Evolutionary conservation across 1,140 invertebrate genomes (phyloP).

Genomic region (Zaprionus ornatus): DNA sequence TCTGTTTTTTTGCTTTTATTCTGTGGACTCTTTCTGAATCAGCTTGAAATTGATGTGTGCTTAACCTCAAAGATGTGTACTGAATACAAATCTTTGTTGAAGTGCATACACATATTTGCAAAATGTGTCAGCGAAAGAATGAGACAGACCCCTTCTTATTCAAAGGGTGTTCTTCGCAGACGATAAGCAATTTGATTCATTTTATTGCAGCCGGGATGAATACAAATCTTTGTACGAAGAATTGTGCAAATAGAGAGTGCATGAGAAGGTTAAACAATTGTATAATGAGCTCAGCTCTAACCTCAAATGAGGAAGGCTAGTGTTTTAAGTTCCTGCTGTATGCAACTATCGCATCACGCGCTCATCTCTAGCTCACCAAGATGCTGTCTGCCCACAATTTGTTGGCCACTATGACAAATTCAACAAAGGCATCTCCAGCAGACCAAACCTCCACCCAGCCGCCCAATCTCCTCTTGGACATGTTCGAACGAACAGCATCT

Average conservation of each 20-base stretch:
- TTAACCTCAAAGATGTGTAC: constrained; percentile 2
- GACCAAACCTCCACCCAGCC: constrained; percentile 7
- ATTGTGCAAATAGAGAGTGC: not conserved
- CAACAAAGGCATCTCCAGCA: constrained; percentile 32
- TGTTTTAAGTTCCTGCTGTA: not conserved
- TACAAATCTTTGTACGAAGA: not conserved
- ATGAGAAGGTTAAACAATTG: not conserved
- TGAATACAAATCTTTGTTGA: constrained; percentile 1
- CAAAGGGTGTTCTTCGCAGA: not conserved
- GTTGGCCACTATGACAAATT: constrained; percentile 53
- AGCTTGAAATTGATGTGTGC: not conserved
- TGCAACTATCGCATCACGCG: constrained; percentile 20
- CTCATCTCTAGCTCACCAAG: constrained; percentile 6
- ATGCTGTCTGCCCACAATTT: constrained; percentile 52
- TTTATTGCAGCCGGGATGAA: not conserved
- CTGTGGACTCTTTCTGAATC: not conserved
- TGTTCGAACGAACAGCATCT: not conserved
- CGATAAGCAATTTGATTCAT: not conserved
- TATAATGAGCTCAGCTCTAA: not conserved
- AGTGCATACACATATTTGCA: constrained; percentile 2
- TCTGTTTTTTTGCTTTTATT: not conserved
- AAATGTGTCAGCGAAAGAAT: constrained; percentile 12
- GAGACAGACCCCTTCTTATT: not conserved
- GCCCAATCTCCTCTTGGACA: not conserved
- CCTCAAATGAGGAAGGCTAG: not conserved